Evolutionary conservation across 1,140 invertebrate genomes (phyloP), one percentile per base, ranked within the genome.

Genomic region (Lepidostoma basale): DNA sequence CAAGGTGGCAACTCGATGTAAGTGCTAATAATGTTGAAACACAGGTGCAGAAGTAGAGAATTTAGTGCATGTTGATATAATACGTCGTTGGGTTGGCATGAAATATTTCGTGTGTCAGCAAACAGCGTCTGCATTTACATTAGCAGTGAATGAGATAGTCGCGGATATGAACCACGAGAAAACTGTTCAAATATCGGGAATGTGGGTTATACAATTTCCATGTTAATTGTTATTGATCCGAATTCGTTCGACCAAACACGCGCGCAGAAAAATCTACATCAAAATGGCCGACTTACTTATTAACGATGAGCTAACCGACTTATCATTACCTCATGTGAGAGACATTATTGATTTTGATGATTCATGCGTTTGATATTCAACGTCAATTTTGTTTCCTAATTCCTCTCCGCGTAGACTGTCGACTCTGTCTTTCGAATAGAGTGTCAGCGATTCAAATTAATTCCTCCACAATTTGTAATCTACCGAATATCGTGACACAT

Each of bases 191-290:
- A 69, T 33, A 65, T 8, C 10, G n/a, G n/a, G 28, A 65, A 69
- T 52, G 62, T 69, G 62, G 62, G 68, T 64, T 58, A 69, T 62
- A 18, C 49, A 23, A 69, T 69, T 69, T 60, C 44, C 54, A 65
- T 69, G 39, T 60, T 69, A 69, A 69, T 69, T 22, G 28, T 20
- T 56, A 56, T 56, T 56, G 52, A 56, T 56, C 52, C 28, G 30
- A 56, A 56, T 36, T 52, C 6, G 49, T 54, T 54, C 49, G 49
- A 30, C 49, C 49, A 18, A 54, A 54, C 49, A 54, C 14, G 16
- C 12, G 44, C 14, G 49, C 49, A 14, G 49, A 54, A 54, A 30
- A 54, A 54, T 54, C 49, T 54, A 54, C 10, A 54, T 30, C 49
- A 30, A 54, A n/a, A 30, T 54, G 26, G 30, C 6, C 33, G 49